A percentile compares a stretch with the other conserved stretches of the same genome.
Conservation (phyloP, 2,888 invertebrate species). For the Mythimna impura region DNA sequence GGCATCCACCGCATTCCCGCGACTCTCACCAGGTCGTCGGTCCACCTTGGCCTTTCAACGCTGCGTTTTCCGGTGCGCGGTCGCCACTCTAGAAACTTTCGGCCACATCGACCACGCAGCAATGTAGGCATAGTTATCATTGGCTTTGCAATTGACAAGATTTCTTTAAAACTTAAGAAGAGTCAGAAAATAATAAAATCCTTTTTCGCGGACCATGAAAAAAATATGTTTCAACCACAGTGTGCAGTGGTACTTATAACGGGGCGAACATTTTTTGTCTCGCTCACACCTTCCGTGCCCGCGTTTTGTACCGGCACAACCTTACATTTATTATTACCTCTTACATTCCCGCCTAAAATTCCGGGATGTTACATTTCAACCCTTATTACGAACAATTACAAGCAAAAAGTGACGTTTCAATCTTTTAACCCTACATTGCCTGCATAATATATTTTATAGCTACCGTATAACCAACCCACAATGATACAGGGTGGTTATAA, state of each 20-base stretch:
- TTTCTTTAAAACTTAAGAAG: not conserved
- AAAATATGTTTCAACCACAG: not conserved
- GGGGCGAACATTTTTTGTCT: constrained; percentile 2
- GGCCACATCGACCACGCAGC: no score
- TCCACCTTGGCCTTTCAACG: no score
- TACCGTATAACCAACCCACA: constrained; percentile 60
- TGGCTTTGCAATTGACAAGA: no score
- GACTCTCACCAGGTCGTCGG: no score
- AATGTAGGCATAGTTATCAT: no score
- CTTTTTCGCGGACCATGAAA: not conserved
- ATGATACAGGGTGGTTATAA: constrained; percentile 67
- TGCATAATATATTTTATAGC: constrained; percentile 69
- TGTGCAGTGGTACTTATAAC: not conserved
- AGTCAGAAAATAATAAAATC: not conserved
- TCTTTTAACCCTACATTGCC: constrained; percentile 60
- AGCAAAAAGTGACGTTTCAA: constrained; percentile 63
- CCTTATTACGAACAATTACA: constrained; percentile 58
- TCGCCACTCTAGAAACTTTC: no score
- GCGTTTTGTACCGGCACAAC: not conserved
- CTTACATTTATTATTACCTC: constrained; percentile 41
- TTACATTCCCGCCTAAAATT: constrained; percentile 35
- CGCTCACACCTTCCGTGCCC: not conserved
- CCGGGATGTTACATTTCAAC: constrained; percentile 43
- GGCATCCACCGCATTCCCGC: no score
- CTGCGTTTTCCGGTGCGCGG: no score